These are phyloP conservation scores for Phalacrocorax carbo DNA, from an alignment of 2,113 vertebrate species.

Conservation along the genomic window DNA sequence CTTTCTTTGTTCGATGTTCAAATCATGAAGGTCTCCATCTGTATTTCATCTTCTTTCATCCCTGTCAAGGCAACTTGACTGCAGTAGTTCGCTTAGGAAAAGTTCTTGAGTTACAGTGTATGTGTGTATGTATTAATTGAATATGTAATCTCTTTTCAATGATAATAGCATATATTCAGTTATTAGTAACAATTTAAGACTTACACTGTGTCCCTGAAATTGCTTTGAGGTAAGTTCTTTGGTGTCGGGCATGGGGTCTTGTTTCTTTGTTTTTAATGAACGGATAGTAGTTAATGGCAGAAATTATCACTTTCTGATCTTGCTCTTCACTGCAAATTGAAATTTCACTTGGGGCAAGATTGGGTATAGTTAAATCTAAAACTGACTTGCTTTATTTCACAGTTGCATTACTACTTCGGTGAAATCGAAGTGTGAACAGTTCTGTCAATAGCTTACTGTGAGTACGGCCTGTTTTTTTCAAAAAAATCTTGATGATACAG, in stretches of 20 bases:
- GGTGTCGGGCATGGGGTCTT: neutral
- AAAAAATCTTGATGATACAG: neutral
- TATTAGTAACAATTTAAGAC: neutral
- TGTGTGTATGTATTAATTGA: neutral
- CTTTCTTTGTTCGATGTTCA: neutral
- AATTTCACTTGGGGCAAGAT: neutral
- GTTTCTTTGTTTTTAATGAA: neutral
- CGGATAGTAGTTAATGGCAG: neutral
- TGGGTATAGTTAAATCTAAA: neutral
- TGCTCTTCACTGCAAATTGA: neutral
- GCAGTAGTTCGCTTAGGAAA: neutral
- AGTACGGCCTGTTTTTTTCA: neutral
- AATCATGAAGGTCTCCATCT: neutral
- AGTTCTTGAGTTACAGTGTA: neutral
- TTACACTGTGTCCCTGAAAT: neutral
- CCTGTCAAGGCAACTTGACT: neutral
- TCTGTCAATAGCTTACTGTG: neutral
- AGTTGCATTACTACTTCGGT: neutral
- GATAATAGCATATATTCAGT: neutral
- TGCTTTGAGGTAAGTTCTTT: neutral
- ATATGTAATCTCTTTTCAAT: neutral
- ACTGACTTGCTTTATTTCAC: neutral
- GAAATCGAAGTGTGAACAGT: neutral
- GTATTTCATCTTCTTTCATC: neutral
- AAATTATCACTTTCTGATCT: neutral